phyloP scores from a whole-genome alignment of 2,113 vertebrate species.

The Poecile atricapillus region DNA sequence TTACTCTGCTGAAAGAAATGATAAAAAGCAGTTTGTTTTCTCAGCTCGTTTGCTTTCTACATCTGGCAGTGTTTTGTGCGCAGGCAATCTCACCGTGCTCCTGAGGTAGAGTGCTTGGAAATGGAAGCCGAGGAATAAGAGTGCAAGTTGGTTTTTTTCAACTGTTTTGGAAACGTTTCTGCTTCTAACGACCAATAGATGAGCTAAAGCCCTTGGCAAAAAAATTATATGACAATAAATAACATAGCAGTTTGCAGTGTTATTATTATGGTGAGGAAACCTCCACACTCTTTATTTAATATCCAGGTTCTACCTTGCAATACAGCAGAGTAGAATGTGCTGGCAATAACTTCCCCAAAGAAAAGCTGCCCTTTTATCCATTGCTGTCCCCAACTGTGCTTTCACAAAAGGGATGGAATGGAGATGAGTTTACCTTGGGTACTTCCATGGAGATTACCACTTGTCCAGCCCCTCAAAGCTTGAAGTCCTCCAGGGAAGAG shows the following conservation, averaged over 20 bases:
- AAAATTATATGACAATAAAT: conserved; percentile 43
- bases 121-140: conserved; percentile 21
- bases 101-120: background rate
- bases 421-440: background rate
- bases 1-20: conserved; percentile 37
- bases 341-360: background rate
- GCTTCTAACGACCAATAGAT: conserved; percentile 12
- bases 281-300: background rate
- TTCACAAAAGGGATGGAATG: background rate
- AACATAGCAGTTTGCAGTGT: conserved; percentile 7
- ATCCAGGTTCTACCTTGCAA: background rate
- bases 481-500: conserved; percentile 21
- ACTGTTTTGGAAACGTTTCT: conserved; percentile 29
- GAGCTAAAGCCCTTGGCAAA: conserved; percentile 29
- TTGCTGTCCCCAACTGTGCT: background rate
- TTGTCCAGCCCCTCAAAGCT: conserved; percentile 3
- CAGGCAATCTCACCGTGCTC: background rate
- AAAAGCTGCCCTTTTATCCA: background rate
- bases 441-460: background rate
- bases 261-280: conserved; percentile 18
- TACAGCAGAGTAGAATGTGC: background rate
- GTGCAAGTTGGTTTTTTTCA: background rate
- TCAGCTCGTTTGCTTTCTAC: conserved; percentile 48
- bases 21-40: conserved; percentile 37
- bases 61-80: conserved; percentile 13